These are phyloP conservation scores for Campylomormyrus numenius DNA, from an alignment of 2,113 vertebrate genomes.

Conservation along the genomic window DNA sequence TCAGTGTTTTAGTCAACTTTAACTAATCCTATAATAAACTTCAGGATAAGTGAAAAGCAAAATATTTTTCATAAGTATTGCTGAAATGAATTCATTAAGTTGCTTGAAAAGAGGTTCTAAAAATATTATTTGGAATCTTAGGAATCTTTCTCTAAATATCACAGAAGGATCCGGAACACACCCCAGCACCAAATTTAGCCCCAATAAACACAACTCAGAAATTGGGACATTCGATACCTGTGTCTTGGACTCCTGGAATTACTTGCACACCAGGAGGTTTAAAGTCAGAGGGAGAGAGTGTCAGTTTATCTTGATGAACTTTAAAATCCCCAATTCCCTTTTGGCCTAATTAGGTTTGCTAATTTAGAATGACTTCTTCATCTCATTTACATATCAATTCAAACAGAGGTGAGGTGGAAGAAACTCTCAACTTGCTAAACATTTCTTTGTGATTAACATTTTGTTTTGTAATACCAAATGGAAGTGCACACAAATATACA, in stretches of 20 bases:
- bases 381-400: not conserved
- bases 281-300: not conserved
- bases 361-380: not conserved
- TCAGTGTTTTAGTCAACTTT: not conserved
- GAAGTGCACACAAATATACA: not conserved
- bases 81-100: not conserved
- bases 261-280: not conserved
- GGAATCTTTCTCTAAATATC: conserved; percentile 11
- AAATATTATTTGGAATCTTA: conserved; percentile 5
- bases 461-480: not conserved
- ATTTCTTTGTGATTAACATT: not conserved
- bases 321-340: conserved; percentile 11
- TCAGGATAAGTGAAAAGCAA: not conserved
- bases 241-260: not conserved
- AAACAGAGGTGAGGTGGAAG: not conserved
- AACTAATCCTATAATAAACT: not conserved
- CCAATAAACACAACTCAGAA: conserved; percentile 6
- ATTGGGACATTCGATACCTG: conserved; percentile 14
- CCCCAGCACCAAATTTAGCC: conserved; percentile 15
- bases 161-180: not conserved
- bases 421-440: not conserved
- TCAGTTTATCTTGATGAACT: conserved; percentile 5
- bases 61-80: not conserved
- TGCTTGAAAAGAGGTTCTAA: not conserved
- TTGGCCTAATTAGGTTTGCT: conserved; percentile 16